A percentile compares a stretch with the other conserved stretches of the same genome.
These are phyloP conservation scores for Eristalis tenax DNA, from an alignment of 2,888 invertebrate genomes.

Conservation along the genomic window DNA sequence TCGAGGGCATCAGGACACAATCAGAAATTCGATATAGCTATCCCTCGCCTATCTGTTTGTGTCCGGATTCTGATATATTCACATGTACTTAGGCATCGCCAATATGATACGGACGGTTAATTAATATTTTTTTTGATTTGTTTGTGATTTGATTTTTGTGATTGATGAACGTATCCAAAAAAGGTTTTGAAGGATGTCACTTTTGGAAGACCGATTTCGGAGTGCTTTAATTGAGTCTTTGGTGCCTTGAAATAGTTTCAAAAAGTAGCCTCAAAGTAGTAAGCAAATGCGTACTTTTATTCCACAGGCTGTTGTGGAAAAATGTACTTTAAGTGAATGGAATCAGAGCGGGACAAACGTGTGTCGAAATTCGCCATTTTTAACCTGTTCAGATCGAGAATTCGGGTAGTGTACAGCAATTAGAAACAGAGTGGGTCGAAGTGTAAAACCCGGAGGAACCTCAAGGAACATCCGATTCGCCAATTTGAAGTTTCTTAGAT, in stretches of 20 bases:
- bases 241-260: neutral
- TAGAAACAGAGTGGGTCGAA: too few relatives aligned
- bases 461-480: too few relatives aligned
- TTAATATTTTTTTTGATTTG: constrained; percentile 1
- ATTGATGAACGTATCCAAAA: neutral
- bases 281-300: too few relatives aligned
- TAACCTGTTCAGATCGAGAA: too few relatives aligned
- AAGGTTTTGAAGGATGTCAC: neutral
- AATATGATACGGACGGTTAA: neutral
- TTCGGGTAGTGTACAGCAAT: too few relatives aligned
- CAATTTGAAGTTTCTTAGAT: too few relatives aligned
- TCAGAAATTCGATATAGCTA: constrained; percentile 17
- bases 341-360: too few relatives aligned
- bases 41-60: neutral
- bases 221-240: neutral
- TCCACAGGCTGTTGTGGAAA: too few relatives aligned
- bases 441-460: too few relatives aligned
- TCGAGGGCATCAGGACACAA: constrained; percentile 16
- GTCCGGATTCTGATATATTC: neutral
- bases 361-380: too few relatives aligned
- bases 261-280: too few relatives aligned
- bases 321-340: too few relatives aligned
- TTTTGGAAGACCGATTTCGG: neutral
- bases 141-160: neutral
- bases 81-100: neutral